Evolutionary conservation across 2,888 invertebrate genomes (phyloP).

Genomic region (Celastrina argiolus): DNA sequence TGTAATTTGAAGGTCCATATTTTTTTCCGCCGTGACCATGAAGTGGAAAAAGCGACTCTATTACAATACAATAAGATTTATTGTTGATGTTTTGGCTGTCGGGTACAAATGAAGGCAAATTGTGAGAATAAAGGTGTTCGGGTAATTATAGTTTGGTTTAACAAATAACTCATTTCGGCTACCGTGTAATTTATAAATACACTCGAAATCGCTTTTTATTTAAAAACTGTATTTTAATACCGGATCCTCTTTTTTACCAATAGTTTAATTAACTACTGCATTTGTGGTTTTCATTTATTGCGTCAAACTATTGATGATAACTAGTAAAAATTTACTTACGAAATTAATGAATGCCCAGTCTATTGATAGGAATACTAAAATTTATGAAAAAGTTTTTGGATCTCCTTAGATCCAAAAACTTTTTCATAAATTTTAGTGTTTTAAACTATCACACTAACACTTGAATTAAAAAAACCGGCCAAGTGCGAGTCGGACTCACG

Average conservation of each 20-base stretch:
- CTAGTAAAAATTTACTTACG: no score
- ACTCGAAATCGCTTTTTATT: conserved; percentile 18
- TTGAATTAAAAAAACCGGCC: no score
- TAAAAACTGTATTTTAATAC: conserved; percentile 8
- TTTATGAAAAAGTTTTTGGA: no score
- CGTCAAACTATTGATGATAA: no score
- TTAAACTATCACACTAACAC: no score
- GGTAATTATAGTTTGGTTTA: conserved; percentile 55
- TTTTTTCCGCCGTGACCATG: not conserved
- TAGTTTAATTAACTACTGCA: not conserved
- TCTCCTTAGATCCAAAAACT: no score
- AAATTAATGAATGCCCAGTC: no score
- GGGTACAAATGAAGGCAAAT: conserved; percentile 41
- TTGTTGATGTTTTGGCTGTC: conserved; percentile 30
- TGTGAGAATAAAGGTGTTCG: conserved; percentile 63
- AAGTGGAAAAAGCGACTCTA: not conserved
- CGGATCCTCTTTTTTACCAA: not conserved
- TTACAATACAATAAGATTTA: conserved; percentile 11
- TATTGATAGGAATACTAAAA: no score
- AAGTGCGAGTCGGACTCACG: no score
- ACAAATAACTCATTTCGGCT: conserved; percentile 60
- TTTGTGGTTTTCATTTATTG: no score
- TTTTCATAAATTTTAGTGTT: no score
- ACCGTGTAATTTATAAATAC: conserved; percentile 65
- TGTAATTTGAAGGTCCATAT: not conserved